Conservation (phyloP, 2,797 vertebrate genomes). For the Cyclura pinguis region DNA sequence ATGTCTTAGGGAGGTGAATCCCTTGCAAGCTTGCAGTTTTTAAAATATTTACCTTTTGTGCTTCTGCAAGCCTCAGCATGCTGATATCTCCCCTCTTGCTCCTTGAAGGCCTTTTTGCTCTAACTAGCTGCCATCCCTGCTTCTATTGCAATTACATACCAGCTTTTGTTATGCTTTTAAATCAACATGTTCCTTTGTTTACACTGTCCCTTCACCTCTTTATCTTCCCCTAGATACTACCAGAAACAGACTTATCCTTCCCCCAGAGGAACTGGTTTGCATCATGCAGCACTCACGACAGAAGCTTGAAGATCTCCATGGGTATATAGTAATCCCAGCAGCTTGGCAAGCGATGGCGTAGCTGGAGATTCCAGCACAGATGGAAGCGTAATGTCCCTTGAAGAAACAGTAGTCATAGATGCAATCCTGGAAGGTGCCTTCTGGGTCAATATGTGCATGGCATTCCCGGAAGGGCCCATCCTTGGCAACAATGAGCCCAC, state of each 20-base stretch:
- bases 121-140: not conserved
- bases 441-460: constrained; percentile 72
- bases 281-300: constrained; percentile 67
- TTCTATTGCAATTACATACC: not conserved
- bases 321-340: constrained; percentile 20
- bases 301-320: constrained; percentile 69
- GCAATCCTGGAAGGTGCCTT: constrained; percentile 69
- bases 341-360: constrained; percentile 61
- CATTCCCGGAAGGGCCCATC: constrained; percentile 78
- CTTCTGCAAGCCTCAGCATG: not conserved
- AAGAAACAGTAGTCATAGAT: constrained; percentile 61
- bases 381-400: constrained; percentile 18
- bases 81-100: no score
- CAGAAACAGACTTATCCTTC: not conserved
- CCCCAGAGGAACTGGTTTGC: no score
- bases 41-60: not conserved
- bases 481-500: constrained; percentile 71
- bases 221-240: not conserved
- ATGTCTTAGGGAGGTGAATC: not conserved
- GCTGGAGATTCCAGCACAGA: constrained; percentile 58
- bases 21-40: not conserved
- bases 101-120: not conserved
- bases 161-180: not conserved
- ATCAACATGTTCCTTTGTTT: not conserved
- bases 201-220: not conserved